Evolutionary conservation across 2,888 invertebrate species (phyloP).

Genomic region (Eucriotettix oculatus): DNA sequence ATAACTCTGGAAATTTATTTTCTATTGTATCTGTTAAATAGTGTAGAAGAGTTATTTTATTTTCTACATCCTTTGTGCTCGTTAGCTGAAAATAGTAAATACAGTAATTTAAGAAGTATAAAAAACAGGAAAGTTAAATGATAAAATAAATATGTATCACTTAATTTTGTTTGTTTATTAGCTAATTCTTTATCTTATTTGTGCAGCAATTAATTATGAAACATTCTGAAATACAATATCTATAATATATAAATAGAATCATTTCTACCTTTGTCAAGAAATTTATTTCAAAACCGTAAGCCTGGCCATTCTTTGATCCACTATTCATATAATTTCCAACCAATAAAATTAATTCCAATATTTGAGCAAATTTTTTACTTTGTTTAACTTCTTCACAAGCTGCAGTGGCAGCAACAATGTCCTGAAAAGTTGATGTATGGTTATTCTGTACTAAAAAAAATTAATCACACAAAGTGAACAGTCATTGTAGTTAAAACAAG

Average conservation of each 20-base stretch:
- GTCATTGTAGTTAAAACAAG: too few relatives aligned
- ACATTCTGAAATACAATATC: too few relatives aligned
- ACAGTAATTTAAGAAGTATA: too few relatives aligned
- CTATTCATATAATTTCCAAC: slow-evolving; percentile 96
- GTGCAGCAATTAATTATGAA: too few relatives aligned
- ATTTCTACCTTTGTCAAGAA: slow-evolving; percentile 73
- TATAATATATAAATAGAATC: neutral
- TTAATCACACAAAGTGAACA: too few relatives aligned
- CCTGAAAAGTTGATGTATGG: slow-evolving; percentile 28
- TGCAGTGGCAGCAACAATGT: slow-evolving; percentile 86
- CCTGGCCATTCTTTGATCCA: slow-evolving; percentile 83
- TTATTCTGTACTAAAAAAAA: too few relatives aligned
- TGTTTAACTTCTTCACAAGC: slow-evolving; percentile 87
- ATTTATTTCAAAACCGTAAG: slow-evolving; percentile 92
- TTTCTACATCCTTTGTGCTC: slow-evolving; percentile 83
- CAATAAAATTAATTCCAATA: slow-evolving; percentile 75
- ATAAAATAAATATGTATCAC: too few relatives aligned
- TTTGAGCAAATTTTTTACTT: slow-evolving; percentile 76
- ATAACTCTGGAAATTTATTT: slow-evolving; percentile 68
- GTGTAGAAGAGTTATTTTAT: slow-evolving; percentile 82
- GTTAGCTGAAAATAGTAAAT: slow-evolving; percentile 38
- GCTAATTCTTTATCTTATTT: too few relatives aligned
- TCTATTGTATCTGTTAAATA: slow-evolving; percentile 81
- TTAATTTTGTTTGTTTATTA: too few relatives aligned
- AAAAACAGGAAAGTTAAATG: too few relatives aligned